Conservation (phyloP, 2,888 invertebrate species). For the Gerris lacustris region DNA sequence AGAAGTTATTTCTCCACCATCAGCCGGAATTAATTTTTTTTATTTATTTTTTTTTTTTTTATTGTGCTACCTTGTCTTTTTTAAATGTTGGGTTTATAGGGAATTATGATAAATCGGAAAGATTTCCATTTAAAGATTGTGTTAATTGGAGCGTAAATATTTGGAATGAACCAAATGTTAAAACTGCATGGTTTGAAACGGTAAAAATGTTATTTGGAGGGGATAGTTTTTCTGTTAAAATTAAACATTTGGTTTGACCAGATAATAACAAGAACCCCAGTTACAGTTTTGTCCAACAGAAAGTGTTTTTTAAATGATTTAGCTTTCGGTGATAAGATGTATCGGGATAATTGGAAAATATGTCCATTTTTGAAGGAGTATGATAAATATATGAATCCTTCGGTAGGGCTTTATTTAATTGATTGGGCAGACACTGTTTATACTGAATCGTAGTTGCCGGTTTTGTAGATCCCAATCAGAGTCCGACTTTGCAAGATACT, state of each 20-base stretch:
- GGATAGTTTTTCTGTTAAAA: neutral
- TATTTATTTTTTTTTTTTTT: neutral
- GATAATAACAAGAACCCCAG: neutral
- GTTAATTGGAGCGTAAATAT: slow-evolving; percentile 1
- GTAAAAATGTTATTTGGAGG: neutral
- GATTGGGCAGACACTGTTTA: neutral
- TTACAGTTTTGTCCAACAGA: neutral
- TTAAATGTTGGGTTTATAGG: slow-evolving; percentile 3
- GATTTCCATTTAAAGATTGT: neutral
- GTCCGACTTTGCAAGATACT: too few relatives aligned
- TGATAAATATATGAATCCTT: neutral
- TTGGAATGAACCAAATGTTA: neutral
- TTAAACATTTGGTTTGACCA: neutral
- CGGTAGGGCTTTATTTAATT: neutral
- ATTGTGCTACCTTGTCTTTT: neutral
- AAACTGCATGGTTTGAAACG: neutral
- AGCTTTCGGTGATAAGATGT: neutral
- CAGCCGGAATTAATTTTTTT: too few relatives aligned
- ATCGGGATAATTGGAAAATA: neutral
- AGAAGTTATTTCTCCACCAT: too few relatives aligned
- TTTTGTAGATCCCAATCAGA: too few relatives aligned
- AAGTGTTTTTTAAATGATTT: neutral
- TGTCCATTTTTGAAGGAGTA: neutral
- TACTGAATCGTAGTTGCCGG: too few relatives aligned
- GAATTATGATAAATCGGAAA: neutral